Evolutionary conservation across 2,888 invertebrate species (phyloP).

Genomic region (Drosophila suboccidentalis): DNA sequence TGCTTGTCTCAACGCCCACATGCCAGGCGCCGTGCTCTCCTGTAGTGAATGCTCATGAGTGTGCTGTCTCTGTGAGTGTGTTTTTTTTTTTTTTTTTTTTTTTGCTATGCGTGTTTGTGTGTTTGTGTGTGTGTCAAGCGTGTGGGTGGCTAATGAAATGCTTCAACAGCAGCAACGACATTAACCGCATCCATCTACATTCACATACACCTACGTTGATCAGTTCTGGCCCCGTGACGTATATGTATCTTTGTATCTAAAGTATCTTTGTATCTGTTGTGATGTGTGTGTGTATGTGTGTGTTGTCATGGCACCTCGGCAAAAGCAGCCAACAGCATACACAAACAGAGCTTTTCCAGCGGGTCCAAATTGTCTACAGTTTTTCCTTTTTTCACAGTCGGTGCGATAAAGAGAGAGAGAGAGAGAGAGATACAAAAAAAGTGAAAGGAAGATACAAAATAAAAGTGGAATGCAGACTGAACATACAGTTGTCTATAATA

Average conservation of each 20-base stretch:
- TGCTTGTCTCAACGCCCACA: conserved; percentile 70
- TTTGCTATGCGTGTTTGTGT: conserved; percentile 4
- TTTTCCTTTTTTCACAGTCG: conserved; percentile 21
- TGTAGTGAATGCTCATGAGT: conserved; percentile 26
- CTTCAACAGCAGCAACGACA: conserved; percentile 64
- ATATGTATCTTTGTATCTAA: conserved; percentile 13
- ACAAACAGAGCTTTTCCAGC: conserved; percentile 54
- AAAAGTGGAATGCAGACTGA: conserved; percentile 50
- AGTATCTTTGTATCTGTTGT: conserved; percentile 23
- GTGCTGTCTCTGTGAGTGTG: conserved; percentile 17
- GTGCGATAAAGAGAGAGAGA: not conserved
- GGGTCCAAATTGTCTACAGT: conserved; percentile 60
- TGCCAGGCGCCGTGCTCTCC: conserved; percentile 45
- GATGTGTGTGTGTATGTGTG: conserved; percentile 9
- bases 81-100: no score
- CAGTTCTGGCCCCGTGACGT: conserved; percentile 44
- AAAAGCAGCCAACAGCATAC: not conserved
- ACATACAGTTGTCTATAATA: conserved; percentile 74
- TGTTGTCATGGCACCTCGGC: conserved; percentile 54
- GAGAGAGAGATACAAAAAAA: not conserved
- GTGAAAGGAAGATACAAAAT: conserved; percentile 4
- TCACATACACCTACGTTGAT: conserved; percentile 54
- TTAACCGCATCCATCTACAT: conserved; percentile 56
- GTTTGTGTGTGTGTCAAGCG: conserved; percentile 38
- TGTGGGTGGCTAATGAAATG: conserved; percentile 81